These are phyloP conservation scores for Keiferia lycopersicella DNA, from an alignment of 2,888 invertebrate genomes.

Conservation along the genomic window DNA sequence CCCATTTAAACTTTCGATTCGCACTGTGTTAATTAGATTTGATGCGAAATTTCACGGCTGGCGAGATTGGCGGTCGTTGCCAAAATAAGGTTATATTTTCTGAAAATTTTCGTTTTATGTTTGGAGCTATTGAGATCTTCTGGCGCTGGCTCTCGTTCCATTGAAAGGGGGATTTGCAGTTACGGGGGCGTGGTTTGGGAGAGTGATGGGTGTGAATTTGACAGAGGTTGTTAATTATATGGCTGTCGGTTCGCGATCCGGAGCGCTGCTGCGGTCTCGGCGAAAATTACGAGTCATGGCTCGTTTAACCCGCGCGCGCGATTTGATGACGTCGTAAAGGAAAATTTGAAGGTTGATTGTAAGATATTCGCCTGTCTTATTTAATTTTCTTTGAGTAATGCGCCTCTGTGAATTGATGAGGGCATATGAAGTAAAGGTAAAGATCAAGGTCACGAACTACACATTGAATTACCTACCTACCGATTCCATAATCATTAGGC, in stretches of 20 bases:
- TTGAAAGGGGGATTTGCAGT: conserved; percentile 51
- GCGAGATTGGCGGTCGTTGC: conserved; percentile 18
- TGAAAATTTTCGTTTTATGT: conserved; percentile 25
- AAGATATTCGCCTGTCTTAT: conserved; percentile 36
- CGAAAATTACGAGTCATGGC: conserved; percentile 58
- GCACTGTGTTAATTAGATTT: conserved; percentile 37
- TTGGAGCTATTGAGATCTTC: conserved; percentile 33
- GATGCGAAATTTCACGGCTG: conserved; percentile 33
- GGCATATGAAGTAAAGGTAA: background rate
- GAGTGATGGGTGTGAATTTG: conserved; percentile 70
- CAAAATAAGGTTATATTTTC: conserved; percentile 16
- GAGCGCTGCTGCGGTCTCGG: conserved; percentile 49
- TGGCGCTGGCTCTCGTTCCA: conserved; percentile 35
- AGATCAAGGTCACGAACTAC: background rate
- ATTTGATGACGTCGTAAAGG: conserved; percentile 58
- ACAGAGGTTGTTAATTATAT: conserved; percentile 73
- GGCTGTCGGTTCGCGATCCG: conserved; percentile 53
- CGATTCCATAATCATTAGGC: too few species aligned
- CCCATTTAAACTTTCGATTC: conserved; percentile 38
- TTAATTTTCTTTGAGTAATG: background rate
- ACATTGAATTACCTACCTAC: too few species aligned
- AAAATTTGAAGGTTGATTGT: conserved; percentile 47
- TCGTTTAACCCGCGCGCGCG: conserved; percentile 57
- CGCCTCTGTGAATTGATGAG: background rate
- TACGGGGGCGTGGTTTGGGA: conserved; percentile 42